phyloP scores from a whole-genome alignment of 2,888 invertebrate species.

The Pseudococcus longispinus region DNA sequence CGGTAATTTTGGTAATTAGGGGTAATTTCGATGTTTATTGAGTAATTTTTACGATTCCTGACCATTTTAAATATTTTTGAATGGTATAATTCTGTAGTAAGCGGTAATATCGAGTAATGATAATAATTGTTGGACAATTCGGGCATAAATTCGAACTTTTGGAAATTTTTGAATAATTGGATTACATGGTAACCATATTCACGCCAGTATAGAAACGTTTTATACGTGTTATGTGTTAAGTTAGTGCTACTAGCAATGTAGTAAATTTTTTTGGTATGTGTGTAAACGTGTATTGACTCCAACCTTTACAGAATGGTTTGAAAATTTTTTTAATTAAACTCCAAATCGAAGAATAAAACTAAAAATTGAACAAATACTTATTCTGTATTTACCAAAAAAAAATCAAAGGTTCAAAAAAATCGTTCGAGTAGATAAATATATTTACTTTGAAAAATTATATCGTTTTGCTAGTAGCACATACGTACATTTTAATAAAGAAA shows the following conservation, averaged over 20 bases:
- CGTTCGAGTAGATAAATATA: neutral
- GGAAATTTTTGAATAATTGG: neutral
- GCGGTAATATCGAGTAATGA: no score
- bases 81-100: no score
- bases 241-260: conserved; percentile 55
- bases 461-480: conserved; percentile 49
- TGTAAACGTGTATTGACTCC: neutral
- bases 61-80: neutral
- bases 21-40: neutral
- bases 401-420: neutral
- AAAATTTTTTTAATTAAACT: neutral
- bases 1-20: no score
- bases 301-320: conserved; percentile 3
- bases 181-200: neutral
- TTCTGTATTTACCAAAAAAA: neutral
- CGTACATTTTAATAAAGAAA: conserved; percentile 51
- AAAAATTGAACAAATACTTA: no score
- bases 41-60: neutral
- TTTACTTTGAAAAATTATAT: neutral
- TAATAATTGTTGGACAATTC: no score
- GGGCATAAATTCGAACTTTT: no score
- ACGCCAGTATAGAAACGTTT: neutral
- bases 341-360: neutral
- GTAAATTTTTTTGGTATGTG: conserved; percentile 38
- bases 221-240: conserved; percentile 17